Conservation (phyloP, 2,888 invertebrate species). For the Eutolmus rufibarbis region DNA sequence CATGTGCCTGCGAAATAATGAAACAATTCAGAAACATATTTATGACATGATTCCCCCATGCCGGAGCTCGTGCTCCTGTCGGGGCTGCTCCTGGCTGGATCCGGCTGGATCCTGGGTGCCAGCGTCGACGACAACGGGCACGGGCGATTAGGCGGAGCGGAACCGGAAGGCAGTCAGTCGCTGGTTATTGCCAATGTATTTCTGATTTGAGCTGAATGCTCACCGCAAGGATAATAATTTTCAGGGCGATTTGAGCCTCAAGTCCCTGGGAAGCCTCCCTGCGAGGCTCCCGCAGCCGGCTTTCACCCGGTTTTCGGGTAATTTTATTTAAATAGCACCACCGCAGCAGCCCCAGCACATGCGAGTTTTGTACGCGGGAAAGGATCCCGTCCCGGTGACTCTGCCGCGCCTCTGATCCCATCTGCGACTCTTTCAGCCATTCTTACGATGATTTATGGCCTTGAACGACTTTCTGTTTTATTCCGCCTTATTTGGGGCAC, state of each 20-base stretch:
- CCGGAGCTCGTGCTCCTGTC: conserved; percentile 21
- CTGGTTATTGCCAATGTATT: not conserved
- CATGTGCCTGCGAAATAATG: conserved; percentile 40
- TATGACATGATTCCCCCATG: conserved; percentile 42
- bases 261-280: not conserved
- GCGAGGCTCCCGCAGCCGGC: not conserved
- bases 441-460: conserved; percentile 2
- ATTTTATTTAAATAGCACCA: conserved; percentile 17
- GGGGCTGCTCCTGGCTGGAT: not conserved
- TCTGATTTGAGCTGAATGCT: conserved; percentile 7
- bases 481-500: not conserved
- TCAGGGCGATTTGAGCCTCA: not conserved
- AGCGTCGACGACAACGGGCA: not conserved
- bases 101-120: not conserved
- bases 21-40: conserved; percentile 45
- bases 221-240: conserved; percentile 36
- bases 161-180: not conserved
- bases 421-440: conserved; percentile 7
- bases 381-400: not conserved
- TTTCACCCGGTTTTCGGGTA: not conserved
- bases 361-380: not conserved
- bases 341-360: not conserved
- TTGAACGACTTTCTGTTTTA: not conserved
- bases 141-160: conserved; percentile 6
- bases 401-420: not conserved